Conservation (phyloP, 2,113 vertebrate species). For the Bufo bufo region DNA sequence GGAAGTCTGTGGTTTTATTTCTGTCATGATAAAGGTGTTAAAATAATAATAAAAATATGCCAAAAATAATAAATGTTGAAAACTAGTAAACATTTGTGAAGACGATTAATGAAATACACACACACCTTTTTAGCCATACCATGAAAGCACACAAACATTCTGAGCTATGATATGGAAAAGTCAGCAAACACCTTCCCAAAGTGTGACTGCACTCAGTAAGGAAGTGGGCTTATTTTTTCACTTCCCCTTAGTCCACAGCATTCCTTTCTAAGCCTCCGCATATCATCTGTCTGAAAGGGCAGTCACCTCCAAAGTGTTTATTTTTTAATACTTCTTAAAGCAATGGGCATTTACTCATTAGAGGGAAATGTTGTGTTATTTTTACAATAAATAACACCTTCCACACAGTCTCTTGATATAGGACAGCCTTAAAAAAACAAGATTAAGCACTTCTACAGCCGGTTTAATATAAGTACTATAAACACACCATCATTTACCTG, state of each 20-base stretch:
- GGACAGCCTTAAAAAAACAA: conserved; percentile 1
- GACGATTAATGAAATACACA: conserved; percentile 3
- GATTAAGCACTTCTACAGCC: neutral
- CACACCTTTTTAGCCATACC: conserved; percentile 3
- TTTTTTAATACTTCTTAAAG: conserved; percentile 39
- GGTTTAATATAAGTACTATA: neutral
- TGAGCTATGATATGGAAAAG: conserved; percentile 40
- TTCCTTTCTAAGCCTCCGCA: conserved; percentile 23
- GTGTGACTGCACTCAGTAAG: conserved; percentile 35
- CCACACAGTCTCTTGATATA: neutral
- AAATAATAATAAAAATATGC: conserved; percentile 9
- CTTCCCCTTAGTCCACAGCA: conserved; percentile 6
- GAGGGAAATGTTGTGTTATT: conserved; percentile 28
- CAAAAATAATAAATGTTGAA: neutral
- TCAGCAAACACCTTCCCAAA: conserved; percentile 49
- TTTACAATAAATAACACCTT: conserved; percentile 29
- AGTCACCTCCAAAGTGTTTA: conserved; percentile 34
- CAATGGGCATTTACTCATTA: conserved; percentile 42
- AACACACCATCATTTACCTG: neutral
- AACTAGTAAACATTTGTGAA: conserved; percentile 45
- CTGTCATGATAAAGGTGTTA: conserved; percentile 39
- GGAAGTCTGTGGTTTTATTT: conserved; percentile 31
- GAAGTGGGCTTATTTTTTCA: conserved; percentile 24
- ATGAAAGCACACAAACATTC: conserved; percentile 39
- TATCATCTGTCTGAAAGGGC: conserved; percentile 23